Base-by-base conservation (phyloP, 2,113 vertebrate genomes). In the Xiphophorus maculatus region DNA sequence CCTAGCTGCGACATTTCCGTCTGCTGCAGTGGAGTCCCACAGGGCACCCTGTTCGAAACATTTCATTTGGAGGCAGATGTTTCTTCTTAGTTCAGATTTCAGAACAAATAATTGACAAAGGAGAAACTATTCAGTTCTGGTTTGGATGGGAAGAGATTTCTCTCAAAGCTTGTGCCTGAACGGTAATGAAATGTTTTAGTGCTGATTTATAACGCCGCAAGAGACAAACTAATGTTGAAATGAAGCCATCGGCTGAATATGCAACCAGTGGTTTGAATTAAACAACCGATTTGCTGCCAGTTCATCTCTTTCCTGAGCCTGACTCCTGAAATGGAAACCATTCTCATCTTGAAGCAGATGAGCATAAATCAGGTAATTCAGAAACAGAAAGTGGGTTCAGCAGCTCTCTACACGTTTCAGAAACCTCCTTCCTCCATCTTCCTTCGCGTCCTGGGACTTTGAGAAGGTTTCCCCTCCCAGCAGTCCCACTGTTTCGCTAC, bases 391-490 rank as follows among this genome's bases (percentile, higher is more conserved):
- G 44, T 58, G 25, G 22, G 8, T n/a, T 58, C 25, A 58, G 19
- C 51, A n/a, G 51, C 6, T 54, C 25, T 51, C 17, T 25, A 5
- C 51, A 3, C 8, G 15, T 25, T 54, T 54, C 70, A 69, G 76
- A 37, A 81, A 61, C 30, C 35, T 54, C 17, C 42, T 80, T 61
- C 67, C 61, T 64, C 42, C 66, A 66, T 33, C 29, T 27, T 29
- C 64, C 28, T 35, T 58, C 25, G 27, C 27, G 35, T 37, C 9
- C 65, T 70, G 73, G 64, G n/a, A 30, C 4, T 19, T 17, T 15
- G 60, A 63, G 4, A 17, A 9, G n/a, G 22, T 72, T 76, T 73
- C 60, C 22, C 65, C 69, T 74, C 76, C n/a, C 69, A 15, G 63
- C 44, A 19, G 5, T 48, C 44, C 44, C 17, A 48, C 44, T 2